Percentiles rank a stretch among this genome's conserved stretches.
Conservation (phyloP, 2,797 vertebrate species). For the Crenichthys baileyi region DNA sequence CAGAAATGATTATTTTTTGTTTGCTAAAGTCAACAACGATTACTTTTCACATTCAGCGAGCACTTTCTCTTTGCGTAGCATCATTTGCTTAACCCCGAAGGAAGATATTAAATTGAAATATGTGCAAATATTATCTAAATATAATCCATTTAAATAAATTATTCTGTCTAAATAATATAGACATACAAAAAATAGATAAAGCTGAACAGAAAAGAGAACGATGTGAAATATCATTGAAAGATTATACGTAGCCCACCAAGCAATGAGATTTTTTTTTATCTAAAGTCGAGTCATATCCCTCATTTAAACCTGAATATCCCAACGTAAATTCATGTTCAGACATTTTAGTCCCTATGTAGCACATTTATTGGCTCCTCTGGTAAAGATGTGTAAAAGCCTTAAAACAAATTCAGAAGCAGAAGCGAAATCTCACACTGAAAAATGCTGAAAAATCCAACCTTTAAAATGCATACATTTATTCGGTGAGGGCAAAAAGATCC, state of each 20-base stretch:
- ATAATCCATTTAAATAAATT: conserved; percentile 8
- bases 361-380: not conserved
- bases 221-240: not conserved
- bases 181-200: conserved; percentile 21
- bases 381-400: not conserved
- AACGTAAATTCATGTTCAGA: not conserved
- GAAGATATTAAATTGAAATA: conserved; percentile 24
- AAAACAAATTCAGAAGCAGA: not conserved
- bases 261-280: not conserved
- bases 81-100: conserved; percentile 34
- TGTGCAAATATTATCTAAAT: conserved; percentile 18
- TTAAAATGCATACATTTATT: not conserved
- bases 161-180: not conserved
- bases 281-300: not conserved
- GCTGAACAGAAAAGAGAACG: not conserved
- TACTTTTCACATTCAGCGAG: not conserved
- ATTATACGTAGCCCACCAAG: not conserved
- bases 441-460: not conserved
- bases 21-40: conserved; percentile 5
- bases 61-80: conserved; percentile 2
- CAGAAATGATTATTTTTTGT: conserved; percentile 1
- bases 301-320: not conserved
- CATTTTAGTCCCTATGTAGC: not conserved
- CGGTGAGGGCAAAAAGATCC: not conserved
- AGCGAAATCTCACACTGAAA: not conserved